Percentiles rank a stretch among this genome's conserved stretches.
Conservation (phyloP, 2,797 vertebrate species). For the Nothura maculosa region DNA sequence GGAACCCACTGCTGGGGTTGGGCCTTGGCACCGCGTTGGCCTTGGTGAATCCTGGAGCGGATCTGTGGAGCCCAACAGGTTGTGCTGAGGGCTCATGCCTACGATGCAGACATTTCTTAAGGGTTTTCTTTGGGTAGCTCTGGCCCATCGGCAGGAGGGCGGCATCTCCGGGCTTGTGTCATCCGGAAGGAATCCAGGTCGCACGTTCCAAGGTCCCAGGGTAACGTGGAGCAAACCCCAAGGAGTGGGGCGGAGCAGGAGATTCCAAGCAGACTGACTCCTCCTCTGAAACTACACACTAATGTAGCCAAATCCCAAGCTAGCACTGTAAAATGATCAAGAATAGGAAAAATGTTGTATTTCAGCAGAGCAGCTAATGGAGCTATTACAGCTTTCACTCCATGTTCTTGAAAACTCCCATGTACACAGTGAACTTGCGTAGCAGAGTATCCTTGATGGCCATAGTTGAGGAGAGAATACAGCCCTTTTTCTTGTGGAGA, state of each 20-base stretch:
- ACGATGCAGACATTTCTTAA: rapidly evolving
- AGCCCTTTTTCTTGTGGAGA: neutral
- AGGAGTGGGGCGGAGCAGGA: neutral
- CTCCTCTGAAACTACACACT: neutral
- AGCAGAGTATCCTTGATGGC: neutral
- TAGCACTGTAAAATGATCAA: neutral
- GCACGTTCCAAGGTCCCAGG: neutral
- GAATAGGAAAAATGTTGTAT: neutral
- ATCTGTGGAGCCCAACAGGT: neutral
- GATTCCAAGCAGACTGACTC: neutral
- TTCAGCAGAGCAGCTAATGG: neutral
- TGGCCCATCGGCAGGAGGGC: neutral
- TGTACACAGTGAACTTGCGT: neutral
- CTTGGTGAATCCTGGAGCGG: rapidly evolving
- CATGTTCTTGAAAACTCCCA: neutral
- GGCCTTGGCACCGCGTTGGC: neutral
- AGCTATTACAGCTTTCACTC: neutral
- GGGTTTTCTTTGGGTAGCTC: neutral
- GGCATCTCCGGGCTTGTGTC: neutral
- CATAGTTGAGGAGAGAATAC: neutral
- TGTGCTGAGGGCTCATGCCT: neutral
- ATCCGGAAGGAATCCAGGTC: neutral
- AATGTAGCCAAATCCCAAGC: neutral
- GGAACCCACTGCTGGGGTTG: rapidly evolving
- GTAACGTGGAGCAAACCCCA: neutral